These are phyloP conservation scores for Drosophila formosana DNA, from an alignment of 2,888 invertebrate genomes.

Conservation along the genomic window DNA sequence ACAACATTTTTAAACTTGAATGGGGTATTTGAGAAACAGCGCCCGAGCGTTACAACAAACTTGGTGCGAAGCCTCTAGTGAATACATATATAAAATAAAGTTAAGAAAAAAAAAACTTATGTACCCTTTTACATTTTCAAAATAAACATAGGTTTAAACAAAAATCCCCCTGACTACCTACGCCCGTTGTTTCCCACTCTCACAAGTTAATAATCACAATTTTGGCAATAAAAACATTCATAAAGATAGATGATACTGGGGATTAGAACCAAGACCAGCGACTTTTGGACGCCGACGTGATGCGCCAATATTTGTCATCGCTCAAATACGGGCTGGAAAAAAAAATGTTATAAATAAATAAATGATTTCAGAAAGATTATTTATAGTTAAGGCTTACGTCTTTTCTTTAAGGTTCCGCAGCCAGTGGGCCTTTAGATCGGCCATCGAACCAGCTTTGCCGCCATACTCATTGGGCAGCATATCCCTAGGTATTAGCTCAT, in stretches of 20 bases:
- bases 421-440: conserved; percentile 85
- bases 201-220: conserved; percentile 43
- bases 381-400: conserved; percentile 49
- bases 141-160: no score
- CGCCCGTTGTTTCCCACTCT: neutral
- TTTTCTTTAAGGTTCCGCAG: conserved; percentile 81
- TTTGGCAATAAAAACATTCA: conserved; percentile 15
- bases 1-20: no score
- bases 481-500: conserved; percentile 87
- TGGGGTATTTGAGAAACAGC: no score
- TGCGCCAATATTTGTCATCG: conserved; percentile 87
- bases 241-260: neutral
- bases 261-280: conserved; percentile 70
- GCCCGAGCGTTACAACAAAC: no score
- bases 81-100: neutral
- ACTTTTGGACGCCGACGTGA: conserved; percentile 81
- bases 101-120: no score
- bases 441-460: conserved; percentile 86
- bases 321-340: conserved; percentile 86
- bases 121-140: no score
- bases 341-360: no score
- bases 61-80: no score
- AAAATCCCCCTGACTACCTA: neutral
- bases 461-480: conserved; percentile 89
- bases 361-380: neutral